Evolutionary conservation across 2,113 vertebrate genomes (phyloP), one percentile per base, ranked within the genome.

Genomic region (Hypomesus transpacificus): DNA sequence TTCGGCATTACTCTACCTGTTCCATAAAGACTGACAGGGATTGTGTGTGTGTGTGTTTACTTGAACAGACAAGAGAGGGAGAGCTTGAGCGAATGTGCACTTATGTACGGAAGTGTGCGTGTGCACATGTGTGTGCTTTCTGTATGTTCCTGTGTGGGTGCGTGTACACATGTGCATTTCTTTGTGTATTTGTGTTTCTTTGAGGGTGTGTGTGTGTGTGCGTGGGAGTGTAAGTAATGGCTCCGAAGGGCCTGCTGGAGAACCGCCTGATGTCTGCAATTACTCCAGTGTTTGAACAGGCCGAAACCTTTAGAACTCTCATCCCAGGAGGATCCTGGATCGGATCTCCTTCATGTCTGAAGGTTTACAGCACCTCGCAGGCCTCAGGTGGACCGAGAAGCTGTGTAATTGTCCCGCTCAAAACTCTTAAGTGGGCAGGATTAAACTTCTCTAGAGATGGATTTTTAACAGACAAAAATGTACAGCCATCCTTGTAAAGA

Each of bases 161-260:
- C 20, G 50, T 71, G 65, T 28, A 31, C 46, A 16, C 70, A 4
- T 53, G 39, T 24, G 24, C 24, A 52, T 9, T 4, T 9, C 39
- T 61, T 34, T 62, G 31, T 52, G 14, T 70, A 6, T 64, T 16
- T 53, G 66, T 22, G 54, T 17, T 17, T 31, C 60, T 24, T 24
- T 68, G 69, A 73, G 22, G 65, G 70, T 61, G 57, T 62, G 69
- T 3, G 74, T 72, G 31, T 16, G 57, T 9, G 20, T 52, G 46
- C 11, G n/a, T 21, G 39, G 9, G 65, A 16, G 18, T 67, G 46
- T 67, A 14, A 52, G 46, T 67, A 50, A 4, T 14, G 14, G 60
- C 28, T 62, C 60, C 24, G 17, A 14, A 62, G 24, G 60, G 24
- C 22, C 21, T 17, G 24, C 13, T 31, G 24, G 60, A 4, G 21